Evolutionary conservation across 2,888 invertebrate species (phyloP), one percentile per base, ranked within the genome.

Genomic region (Lobophora halterata): DNA sequence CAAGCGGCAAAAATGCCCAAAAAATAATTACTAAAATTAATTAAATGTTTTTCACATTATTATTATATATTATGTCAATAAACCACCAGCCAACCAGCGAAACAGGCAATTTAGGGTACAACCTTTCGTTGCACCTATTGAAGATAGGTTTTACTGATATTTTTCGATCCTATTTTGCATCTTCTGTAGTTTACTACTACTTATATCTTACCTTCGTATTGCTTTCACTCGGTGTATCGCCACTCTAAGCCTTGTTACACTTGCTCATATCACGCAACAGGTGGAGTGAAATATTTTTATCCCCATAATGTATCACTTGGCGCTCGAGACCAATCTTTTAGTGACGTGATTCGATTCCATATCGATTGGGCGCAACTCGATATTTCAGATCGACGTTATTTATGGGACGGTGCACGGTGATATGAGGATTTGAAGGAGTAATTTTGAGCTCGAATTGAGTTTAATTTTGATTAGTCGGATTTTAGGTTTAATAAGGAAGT

Each of bases 211-310:
- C n/a, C n/a, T n/a, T n/a, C n/a, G n/a, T n/a, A n/a, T n/a, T n/a
- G n/a, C n/a, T 5, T 35, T 16, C 3, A 4, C 31, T 13, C 13
- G 2, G 28, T 42, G 36, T 42, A 8, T 7, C 17, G 10, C 25
- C 55, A 51, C 52, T 52, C 44, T 53, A 52, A 59, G 54, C 58
- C 63, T 61, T n/a, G n/a, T n/a, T 57, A 55, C 56, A 57, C 63
- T 68, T 60, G 55, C 55, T 66, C 68, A 68, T 69, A 69, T 69
- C 67, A 57, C 65, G 79, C 85, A 85, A 85, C 85, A 85, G 85
- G 85, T 85, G 48, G 65, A 63, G 70, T 70, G 76, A 80, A 75
- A 82, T 81, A 82, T 82, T 85, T 79, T 79, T 75, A 79, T 77
- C 72, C 72, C 55, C 56, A 63, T 75, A 81, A 82, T 82, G 77